Evolutionary conservation across 1,140 invertebrate species (phyloP), one percentile per base, ranked within the genome.

Genomic region (Zaprionus camerounensis): DNA sequence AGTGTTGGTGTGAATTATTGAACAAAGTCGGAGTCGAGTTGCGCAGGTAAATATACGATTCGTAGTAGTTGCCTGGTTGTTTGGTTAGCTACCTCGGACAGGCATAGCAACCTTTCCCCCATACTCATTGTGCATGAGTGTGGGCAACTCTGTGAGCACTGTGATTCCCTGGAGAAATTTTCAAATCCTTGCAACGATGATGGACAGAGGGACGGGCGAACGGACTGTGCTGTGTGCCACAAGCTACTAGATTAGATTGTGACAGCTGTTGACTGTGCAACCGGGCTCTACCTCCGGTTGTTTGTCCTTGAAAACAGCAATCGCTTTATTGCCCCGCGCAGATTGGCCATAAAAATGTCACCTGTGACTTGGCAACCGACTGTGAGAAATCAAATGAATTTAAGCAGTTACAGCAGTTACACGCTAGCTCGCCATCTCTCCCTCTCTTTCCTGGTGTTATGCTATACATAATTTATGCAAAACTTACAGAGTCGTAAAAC

Each of bases 331-430:
- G 83, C 76, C 80, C 71, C 70, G 63, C 81, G 71, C 84, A 81
- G 84, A 88, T 90, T 90, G 85, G 81, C 84, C 71, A 83, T 88
- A 88, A 88, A 88, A 84, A 81, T 90, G 84, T 88, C 84, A 90
- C 84, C 84, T 84, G 84, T 84, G 84, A 90, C 85, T 84, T 79
- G 81, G 78, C 65, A 44, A 44, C 61, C 49, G 71, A 58, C 85
- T 78, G 81, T 68, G 72, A 84, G 81, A 90, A 88, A 90, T 90
- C 85, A 84, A 88, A 88, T 88, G 80, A 84, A 88, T 88, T 90
- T 63, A 78, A 84, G 71, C 78, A 81, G 81, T 75, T 44, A 38
- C 46, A 59, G 53, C 55, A 20, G n/a, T 34, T 59, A 26, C 38
- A 46, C 6, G 41, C 41, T 7, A n/a, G 15, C n/a, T 20, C 26